Conservation (phyloP, 2,888 invertebrate species). For the Chironomus riparius region DNA sequence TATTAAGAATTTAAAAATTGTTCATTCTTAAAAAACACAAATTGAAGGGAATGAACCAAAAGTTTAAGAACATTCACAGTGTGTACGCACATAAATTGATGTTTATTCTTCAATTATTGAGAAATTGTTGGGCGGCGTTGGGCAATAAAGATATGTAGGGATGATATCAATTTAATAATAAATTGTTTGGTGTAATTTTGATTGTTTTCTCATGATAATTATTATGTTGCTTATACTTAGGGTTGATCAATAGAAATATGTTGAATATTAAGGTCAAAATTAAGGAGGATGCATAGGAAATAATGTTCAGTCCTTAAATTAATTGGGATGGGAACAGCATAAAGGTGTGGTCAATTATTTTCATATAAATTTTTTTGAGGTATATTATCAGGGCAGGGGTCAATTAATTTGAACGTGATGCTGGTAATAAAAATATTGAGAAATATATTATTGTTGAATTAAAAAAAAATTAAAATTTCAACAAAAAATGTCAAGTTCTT, state of each 20-base stretch:
- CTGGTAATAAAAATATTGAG: too few relatives aligned
- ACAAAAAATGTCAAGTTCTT: too few relatives aligned
- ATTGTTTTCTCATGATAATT: too few relatives aligned
- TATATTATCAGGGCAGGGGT: neutral
- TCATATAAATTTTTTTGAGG: neutral
- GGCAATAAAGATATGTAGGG: neutral
- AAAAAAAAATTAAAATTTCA: too few relatives aligned
- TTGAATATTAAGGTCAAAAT: too few relatives aligned
- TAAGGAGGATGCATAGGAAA: too few relatives aligned
- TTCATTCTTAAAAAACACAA: neutral
- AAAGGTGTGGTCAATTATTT: neutral
- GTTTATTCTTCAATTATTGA: neutral
- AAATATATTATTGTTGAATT: too few relatives aligned
- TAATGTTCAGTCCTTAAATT: too few relatives aligned
- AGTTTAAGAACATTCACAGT: neutral
- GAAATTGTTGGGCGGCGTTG: neutral
- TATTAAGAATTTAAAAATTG: neutral
- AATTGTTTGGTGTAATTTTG: too few relatives aligned
- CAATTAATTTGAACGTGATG: neutral
- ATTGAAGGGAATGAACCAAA: neutral
- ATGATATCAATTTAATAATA: neutral
- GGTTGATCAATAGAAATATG: neutral
- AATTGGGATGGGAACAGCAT: neutral
- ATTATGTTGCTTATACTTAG: neutral
- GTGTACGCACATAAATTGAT: neutral